Evolutionary conservation across 2,797 vertebrate genomes (phyloP).

Genomic region (Poecilia gillii): DNA sequence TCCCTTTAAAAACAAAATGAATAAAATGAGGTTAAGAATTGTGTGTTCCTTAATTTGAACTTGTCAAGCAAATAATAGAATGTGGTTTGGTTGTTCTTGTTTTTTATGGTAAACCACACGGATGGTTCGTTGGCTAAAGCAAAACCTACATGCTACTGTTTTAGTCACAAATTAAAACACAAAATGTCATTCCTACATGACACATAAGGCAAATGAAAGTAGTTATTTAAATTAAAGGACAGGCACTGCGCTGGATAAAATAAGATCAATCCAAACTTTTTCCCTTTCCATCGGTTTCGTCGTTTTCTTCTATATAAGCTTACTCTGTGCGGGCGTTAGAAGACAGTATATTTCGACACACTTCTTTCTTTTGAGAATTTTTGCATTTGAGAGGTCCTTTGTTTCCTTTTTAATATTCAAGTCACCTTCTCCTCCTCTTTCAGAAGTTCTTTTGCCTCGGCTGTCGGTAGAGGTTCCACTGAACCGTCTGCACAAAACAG

Average conservation of each 20-base stretch:
- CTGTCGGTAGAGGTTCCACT: slow-evolving; percentile 50
- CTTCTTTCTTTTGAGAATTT: slow-evolving; percentile 11
- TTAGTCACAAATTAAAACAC: not conserved
- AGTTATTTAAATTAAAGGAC: not conserved
- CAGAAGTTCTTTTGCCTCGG: slow-evolving; percentile 47
- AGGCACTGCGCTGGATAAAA: not conserved
- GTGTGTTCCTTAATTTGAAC: not conserved
- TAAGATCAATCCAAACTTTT: not conserved
- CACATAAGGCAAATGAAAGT: not conserved
- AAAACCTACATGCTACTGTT: not conserved
- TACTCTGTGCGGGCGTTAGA: slow-evolving; percentile 42
- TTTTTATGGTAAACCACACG: not conserved
- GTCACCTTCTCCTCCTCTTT: slow-evolving; percentile 55
- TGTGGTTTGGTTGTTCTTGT: not conserved
- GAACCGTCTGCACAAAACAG: slow-evolving; percentile 33
- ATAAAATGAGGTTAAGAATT: not conserved
- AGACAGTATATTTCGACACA: slow-evolving; percentile 23
- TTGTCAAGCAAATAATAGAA: not conserved
- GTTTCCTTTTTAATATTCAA: slow-evolving; percentile 66
- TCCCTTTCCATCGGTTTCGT: not conserved
- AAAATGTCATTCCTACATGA: not conserved
- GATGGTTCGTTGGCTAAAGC: not conserved
- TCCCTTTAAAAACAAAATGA: not conserved
- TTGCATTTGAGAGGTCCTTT: slow-evolving; percentile 22
- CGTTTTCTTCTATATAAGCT: not conserved